These are phyloP conservation scores for Styela plicata DNA, from an alignment of 23 tunicate genomes.

Conservation along the genomic window DNA sequence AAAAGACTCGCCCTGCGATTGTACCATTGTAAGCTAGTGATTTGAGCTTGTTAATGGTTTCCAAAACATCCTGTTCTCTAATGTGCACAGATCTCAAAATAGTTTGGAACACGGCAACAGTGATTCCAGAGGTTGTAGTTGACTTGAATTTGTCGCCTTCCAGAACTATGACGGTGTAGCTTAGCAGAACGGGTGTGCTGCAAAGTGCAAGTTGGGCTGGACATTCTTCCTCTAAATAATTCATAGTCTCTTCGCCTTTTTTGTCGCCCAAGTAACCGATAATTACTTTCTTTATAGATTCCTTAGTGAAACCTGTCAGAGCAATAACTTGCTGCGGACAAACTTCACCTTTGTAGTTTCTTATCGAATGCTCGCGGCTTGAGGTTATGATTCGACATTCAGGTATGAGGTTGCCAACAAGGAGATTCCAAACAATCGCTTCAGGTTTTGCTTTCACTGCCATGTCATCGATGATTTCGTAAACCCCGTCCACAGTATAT, in stretches of 20 bases:
- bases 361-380: not conserved
- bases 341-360: not conserved
- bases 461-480: not conserved
- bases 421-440: not conserved
- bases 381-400: constrained; percentile 4
- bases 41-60: not conserved
- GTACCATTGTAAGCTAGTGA: not conserved
- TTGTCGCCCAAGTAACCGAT: not conserved
- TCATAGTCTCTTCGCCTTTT: not conserved
- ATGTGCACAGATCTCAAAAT: not conserved
- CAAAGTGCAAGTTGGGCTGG: constrained; percentile 1
- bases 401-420: constrained; percentile 2
- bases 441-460: not conserved
- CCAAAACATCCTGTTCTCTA: not conserved
- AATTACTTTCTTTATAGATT: not conserved
- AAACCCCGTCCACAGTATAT: not conserved
- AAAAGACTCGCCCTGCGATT: not conserved
- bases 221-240: not conserved
- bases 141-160: not conserved
- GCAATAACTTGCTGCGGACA: not conserved
- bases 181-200: not conserved
- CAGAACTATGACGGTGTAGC: not conserved
- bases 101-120: not conserved
- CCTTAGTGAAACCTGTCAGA: not conserved
- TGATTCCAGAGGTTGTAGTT: not conserved